Conservation (phyloP, 2,888 invertebrate species). For the Ctena decussata region DNA sequence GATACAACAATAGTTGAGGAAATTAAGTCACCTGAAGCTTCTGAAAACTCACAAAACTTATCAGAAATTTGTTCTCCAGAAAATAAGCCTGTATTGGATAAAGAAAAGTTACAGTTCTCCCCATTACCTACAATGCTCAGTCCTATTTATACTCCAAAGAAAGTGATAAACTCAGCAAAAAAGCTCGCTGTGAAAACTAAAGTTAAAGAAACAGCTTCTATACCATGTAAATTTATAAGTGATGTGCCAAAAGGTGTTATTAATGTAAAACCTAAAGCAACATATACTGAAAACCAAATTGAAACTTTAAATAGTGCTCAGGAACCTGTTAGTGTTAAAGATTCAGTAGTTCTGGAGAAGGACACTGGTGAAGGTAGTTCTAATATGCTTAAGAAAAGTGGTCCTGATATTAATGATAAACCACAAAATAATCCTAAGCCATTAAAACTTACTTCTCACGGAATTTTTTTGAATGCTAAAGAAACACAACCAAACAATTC, state of each 20-base stretch:
- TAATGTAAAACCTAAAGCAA: slow-evolving; percentile 50
- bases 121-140: slow-evolving; percentile 51
- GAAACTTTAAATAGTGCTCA: not conserved
- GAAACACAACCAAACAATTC: too few species aligned
- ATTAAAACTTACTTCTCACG: too few species aligned
- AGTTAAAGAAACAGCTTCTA: not conserved
- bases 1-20: not conserved
- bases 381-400: not conserved
- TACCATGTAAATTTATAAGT: slow-evolving; percentile 42
- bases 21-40: not conserved
- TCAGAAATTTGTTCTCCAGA: not conserved
- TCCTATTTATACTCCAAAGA: slow-evolving; percentile 50
- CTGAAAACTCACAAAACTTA: not conserved
- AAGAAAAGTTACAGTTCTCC: slow-evolving; percentile 12
- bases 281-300: not conserved
- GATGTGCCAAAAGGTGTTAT: slow-evolving; percentile 48
- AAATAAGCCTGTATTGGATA: not conserved
- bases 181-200: not conserved
- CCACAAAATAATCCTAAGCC: not conserved
- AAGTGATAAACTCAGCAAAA: too few species aligned
- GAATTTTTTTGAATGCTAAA: not conserved
- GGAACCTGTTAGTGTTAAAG: not conserved
- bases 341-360: too few species aligned
- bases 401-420: not conserved
- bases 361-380: not conserved